Percentiles rank a stretch among this genome's conserved stretches.
These are phyloP conservation scores for Pantherophis guttatus DNA, from an alignment of 2,113 vertebrate genomes.

Conservation along the genomic window DNA sequence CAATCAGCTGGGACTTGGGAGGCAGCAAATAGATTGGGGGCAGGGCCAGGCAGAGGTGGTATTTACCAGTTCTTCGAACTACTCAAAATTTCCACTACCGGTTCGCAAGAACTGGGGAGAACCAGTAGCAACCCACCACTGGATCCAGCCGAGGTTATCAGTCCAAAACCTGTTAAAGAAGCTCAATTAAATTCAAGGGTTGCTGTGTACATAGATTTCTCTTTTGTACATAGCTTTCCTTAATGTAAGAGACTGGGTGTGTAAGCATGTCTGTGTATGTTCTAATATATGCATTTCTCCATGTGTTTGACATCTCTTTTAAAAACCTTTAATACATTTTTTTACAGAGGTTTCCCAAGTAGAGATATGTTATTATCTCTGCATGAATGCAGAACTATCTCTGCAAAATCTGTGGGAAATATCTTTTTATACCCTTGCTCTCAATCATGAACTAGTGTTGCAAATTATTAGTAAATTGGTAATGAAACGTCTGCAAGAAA, in stretches of 20 bases:
- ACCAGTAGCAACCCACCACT: not conserved
- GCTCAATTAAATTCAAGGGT: not conserved
- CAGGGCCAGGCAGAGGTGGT: no score
- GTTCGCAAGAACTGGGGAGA: no score
- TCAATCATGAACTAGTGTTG: not conserved
- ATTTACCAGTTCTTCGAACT: no score
- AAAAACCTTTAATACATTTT: not conserved
- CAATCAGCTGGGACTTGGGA: no score
- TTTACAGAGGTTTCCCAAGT: not conserved
- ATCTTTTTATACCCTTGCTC: not conserved
- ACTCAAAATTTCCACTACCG: no score
- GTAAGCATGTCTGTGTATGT: not conserved
- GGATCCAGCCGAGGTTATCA: not conserved
- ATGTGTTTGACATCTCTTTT: not conserved
- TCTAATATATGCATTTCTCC: not conserved
- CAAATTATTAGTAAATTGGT: not conserved
- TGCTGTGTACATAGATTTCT: not conserved
- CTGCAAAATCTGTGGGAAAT: not conserved
- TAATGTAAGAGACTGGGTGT: not conserved
- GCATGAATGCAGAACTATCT: not conserved
- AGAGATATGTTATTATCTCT: not conserved
- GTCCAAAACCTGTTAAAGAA: not conserved
- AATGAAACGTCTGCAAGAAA: not conserved
- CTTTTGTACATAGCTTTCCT: not conserved
- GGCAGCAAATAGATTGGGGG: no score